Evolutionary conservation across 2,797 vertebrate species (phyloP).

Genomic region (Pipistrellus kuhlii): DNA sequence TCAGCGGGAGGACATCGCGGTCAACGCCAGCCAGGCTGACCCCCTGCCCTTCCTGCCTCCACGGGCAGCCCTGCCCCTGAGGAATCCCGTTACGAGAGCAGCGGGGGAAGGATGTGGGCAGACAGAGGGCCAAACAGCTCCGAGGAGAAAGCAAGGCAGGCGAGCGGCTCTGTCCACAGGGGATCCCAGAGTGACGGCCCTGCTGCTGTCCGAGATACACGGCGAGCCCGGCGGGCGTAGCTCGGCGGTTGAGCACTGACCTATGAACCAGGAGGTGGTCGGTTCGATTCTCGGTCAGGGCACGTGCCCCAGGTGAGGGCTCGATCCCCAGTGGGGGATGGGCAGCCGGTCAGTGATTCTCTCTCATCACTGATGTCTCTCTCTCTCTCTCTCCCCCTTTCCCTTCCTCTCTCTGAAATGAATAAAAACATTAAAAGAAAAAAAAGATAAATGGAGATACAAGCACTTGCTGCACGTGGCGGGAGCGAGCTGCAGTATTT

Average conservation of each 20-base stretch:
- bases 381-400: no score
- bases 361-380: no score
- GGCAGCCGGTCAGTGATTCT: no score
- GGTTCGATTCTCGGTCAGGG: no score
- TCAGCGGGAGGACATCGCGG: neutral
- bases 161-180: fast-evolving
- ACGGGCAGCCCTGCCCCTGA: neutral
- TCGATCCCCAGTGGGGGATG: no score
- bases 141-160: neutral
- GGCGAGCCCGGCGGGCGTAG: no score
- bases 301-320: no score
- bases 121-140: neutral
- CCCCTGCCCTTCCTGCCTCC: neutral
- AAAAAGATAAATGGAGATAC: neutral
- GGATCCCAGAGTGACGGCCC: neutral
- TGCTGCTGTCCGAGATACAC: neutral
- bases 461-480: no score
- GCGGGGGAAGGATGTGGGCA: neutral
- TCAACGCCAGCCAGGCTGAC: neutral
- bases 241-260: no score
- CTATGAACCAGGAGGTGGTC: no score
- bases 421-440: no score
- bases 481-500: neutral
- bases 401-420: no score
- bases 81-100: neutral